Conservation (phyloP, 2,888 invertebrate genomes). For the Hofmannophila pseudospretella region DNA sequence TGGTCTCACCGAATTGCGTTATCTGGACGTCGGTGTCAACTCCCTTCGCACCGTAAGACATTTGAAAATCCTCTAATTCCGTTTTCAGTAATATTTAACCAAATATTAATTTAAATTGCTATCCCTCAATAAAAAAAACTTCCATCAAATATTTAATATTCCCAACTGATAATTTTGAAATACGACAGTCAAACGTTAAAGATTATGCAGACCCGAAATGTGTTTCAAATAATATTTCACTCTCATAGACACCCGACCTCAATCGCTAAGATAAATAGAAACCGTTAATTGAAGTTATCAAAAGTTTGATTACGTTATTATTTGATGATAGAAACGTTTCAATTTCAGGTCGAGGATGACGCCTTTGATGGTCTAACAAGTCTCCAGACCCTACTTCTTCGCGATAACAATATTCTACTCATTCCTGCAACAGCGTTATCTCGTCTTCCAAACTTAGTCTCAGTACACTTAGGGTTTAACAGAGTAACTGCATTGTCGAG, state of each 20-base stretch:
- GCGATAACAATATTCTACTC: constrained; percentile 92
- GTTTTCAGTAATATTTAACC: no score
- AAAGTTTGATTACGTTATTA: background rate
- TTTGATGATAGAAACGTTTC: background rate
- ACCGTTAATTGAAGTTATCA: background rate
- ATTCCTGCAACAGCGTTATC: constrained; percentile 91
- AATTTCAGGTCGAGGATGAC: constrained; percentile 88
- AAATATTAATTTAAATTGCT: no score
- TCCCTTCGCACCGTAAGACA: constrained; percentile 88
- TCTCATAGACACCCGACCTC: background rate
- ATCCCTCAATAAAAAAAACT: no score
- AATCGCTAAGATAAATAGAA: background rate
- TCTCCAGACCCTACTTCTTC: constrained; percentile 85
- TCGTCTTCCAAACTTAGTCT: constrained; percentile 84
- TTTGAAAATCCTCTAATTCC: no score
- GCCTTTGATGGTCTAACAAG: constrained; percentile 89
- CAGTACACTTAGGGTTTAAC: constrained; percentile 90
- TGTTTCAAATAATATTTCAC: no score
- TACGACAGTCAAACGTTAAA: no score
- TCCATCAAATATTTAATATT: no score
- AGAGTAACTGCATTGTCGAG: constrained; percentile 90
- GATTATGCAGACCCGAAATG: no score
- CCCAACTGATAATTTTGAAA: no score
- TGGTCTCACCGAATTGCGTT: constrained; percentile 82
- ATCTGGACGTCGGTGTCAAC: constrained; percentile 90